Conservation (phyloP, 2,888 invertebrate species). For the Ditylenchus weischeri region DNA sequence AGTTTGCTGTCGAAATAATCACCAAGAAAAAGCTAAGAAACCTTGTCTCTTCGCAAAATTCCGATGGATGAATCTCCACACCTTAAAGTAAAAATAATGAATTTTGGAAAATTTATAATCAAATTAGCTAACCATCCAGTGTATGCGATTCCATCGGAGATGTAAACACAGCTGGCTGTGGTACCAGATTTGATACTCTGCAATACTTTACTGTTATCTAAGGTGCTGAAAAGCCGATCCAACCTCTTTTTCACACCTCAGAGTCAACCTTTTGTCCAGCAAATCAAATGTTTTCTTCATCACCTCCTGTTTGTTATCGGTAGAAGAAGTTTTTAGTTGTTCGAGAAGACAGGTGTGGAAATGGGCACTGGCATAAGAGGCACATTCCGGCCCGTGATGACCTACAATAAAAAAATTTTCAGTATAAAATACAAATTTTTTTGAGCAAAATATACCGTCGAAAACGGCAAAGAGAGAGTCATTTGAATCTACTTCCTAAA, state of each 20-base stretch:
- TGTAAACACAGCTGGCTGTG: constrained; percentile 41
- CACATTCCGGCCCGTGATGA: constrained; percentile 72
- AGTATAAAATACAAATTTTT: too few species aligned
- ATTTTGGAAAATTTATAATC: not conserved
- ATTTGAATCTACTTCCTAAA: constrained; percentile 31
- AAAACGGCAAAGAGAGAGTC: constrained; percentile 64
- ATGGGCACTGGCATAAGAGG: constrained; percentile 82
- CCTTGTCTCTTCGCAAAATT: constrained; percentile 21
- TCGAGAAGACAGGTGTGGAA: constrained; percentile 77
- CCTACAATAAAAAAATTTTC: constrained; percentile 39
- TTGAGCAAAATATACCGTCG: constrained; percentile 59
- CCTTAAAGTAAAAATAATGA: constrained; percentile 28
- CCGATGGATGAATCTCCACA: constrained; percentile 47
- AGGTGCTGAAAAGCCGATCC: not conserved
- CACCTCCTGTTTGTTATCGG: constrained; percentile 10
- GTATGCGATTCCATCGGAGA: constrained; percentile 17
- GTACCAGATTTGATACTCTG: constrained; percentile 41
- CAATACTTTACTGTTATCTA: not conserved
- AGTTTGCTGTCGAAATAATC: not conserved
- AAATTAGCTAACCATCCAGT: not conserved
- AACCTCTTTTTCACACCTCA: constrained; percentile 38
- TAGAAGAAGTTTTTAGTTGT: constrained; percentile 61
- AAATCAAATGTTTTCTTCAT: constrained; percentile 30
- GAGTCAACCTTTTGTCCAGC: constrained; percentile 38
- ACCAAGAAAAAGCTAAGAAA: not conserved